Base-by-base conservation (phyloP, 2,113 vertebrate genomes). In the Epinephelus fuscoguttatus region DNA sequence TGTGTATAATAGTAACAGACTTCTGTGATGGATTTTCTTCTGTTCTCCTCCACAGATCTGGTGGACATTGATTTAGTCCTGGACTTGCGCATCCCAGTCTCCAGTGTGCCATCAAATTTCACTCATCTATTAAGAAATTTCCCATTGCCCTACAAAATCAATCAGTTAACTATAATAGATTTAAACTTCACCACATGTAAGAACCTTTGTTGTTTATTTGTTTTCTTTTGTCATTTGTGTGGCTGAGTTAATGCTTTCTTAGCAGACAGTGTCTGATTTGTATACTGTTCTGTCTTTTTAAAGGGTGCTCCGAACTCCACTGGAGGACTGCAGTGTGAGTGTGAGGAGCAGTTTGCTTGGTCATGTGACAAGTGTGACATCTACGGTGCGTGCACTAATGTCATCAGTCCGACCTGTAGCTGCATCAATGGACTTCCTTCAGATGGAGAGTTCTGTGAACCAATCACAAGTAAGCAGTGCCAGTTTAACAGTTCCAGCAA, bases 351-450 rank as follows among this genome's bases (percentile, higher is more conserved):
- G 1, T 93, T 76, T 72, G 23, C 53, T 13, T 94, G 84, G 88
- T 70, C 85, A 42, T 88, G 84, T 78, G 57, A 85, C 63, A 72
- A 23, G 59, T 94, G 93, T 80, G 3, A 15, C 4, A 0, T 0
- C 2, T 82, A 78, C 8, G 53, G 78, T 13, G n/a, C 59, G 1
- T 94, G 91, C 63, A 55, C 33, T 11, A 71, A 77, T 78, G 11
- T 37, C 21, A 77, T 27, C 8, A 18, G 52, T 17, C 14, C 11
- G 61, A 78, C 72, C 33, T 95, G 93, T 50, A 15, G n/a, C 1
- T 92, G 91, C 69, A 89, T 92, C 19, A 76, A 91, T 52, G 75
- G 53, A 52, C 33, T 88, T 80, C 88, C 89, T 45, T 2, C 55
- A 21, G 40, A 56, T 17, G 87, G 85, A 71, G 3, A 70, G 25